Evolutionary conservation across 2,797 vertebrate species (phyloP).

Genomic region (Allobates femoralis): DNA sequence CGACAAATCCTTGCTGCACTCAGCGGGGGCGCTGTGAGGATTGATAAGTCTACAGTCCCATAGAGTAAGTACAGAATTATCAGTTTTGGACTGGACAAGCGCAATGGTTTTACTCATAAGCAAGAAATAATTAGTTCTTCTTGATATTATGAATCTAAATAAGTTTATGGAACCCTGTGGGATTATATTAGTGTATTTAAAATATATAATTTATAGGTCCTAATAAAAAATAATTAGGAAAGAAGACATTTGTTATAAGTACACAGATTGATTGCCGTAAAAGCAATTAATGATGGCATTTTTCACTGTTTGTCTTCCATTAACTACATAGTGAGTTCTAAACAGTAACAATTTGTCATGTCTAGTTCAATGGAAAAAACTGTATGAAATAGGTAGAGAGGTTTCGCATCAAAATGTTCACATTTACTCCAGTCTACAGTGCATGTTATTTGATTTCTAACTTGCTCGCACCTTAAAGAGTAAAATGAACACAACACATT

Average conservation of each 20-base stretch:
- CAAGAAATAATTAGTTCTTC: background rate
- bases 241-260: background rate
- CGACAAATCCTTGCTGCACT: too few species aligned
- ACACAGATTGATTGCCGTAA: background rate
- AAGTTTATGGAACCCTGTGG: background rate
- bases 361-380: background rate
- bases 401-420: background rate
- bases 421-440: background rate
- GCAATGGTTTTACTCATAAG: background rate
- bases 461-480: background rate
- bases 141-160: background rate
- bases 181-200: background rate
- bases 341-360: constrained; percentile 25
- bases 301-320: background rate
- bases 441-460: background rate
- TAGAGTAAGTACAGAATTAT: too few species aligned
- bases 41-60: too few species aligned
- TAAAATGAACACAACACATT: too few species aligned
- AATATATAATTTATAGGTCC: background rate
- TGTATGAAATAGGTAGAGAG: background rate
- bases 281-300: constrained; percentile 13
- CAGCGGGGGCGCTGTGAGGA: too few species aligned
- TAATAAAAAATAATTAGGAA: background rate
- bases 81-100: too few species aligned
- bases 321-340: background rate